phyloP scores from a whole-genome alignment of 2,113 vertebrate species.

The Lota lota region DNA sequence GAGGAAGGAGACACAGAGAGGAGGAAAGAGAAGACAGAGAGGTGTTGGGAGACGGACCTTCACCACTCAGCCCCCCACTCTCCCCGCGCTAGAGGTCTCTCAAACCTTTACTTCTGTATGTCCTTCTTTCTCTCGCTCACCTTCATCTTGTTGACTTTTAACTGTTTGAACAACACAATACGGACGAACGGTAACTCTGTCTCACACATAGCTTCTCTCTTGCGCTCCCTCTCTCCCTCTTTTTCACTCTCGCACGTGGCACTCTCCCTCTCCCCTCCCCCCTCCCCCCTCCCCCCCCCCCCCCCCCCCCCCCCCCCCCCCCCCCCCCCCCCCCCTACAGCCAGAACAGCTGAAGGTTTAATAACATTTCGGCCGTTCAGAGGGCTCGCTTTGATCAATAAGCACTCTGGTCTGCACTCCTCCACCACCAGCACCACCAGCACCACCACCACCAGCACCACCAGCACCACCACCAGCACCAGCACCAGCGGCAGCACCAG shows the following conservation, averaged over 20 bases:
- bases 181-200: neutral
- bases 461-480: too few relatives aligned
- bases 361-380: constrained; percentile 62
- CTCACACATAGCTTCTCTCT: neutral
- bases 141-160: neutral
- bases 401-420: constrained; percentile 64
- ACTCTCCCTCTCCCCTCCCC: neutral
- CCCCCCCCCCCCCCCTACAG: constrained; percentile 17
- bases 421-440: constrained; percentile 26
- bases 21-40: constrained; percentile 10
- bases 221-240: neutral
- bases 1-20: constrained; percentile 6
- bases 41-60: constrained; percentile 28
- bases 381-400: constrained; percentile 65
- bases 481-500: too few relatives aligned
- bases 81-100: too few relatives aligned
- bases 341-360: constrained; percentile 49
- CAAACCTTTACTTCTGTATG: neutral
- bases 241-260: neutral
- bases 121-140: constrained; percentile 11
- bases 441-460: too few relatives aligned
- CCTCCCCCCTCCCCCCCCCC: neutral
- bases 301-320: neutral
- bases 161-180: neutral
- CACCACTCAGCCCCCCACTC: neutral